These are phyloP conservation scores for Hydraecia micacea DNA, from an alignment of 2,888 invertebrate genomes.

Conservation along the genomic window DNA sequence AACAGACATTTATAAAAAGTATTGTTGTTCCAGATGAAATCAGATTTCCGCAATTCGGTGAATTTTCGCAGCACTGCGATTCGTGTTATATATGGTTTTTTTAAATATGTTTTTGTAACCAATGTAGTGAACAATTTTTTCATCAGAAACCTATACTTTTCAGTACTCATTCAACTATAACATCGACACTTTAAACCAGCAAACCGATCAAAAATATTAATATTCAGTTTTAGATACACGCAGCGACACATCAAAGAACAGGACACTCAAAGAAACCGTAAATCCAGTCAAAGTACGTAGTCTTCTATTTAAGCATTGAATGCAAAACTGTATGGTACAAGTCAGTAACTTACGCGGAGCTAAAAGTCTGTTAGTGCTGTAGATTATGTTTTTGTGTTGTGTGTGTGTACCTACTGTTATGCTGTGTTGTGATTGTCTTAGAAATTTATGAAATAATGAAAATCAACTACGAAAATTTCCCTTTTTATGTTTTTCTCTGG, in stretches of 20 bases:
- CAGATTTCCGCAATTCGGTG: neutral
- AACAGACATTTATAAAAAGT: neutral
- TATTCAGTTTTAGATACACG: slow-evolving; percentile 29
- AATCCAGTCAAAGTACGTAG: slow-evolving; percentile 60
- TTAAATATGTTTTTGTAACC: neutral
- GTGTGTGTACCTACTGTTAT: too few species aligned
- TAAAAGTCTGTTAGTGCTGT: neutral
- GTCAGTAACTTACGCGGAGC: neutral
- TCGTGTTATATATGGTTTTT: neutral
- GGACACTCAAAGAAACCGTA: slow-evolving; percentile 63
- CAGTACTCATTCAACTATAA: too few species aligned
- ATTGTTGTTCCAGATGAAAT: neutral
- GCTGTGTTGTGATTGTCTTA: too few species aligned
- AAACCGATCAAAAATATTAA: slow-evolving; percentile 40
- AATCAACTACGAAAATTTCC: too few species aligned
- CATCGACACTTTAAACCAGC: neutral
- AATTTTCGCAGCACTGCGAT: neutral
- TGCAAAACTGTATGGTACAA: slow-evolving; percentile 50
- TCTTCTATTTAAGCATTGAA: slow-evolving; percentile 62
- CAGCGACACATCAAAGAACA: slow-evolving; percentile 47
- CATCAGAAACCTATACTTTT: neutral
- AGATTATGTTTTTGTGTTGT: too few species aligned
- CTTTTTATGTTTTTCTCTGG: neutral
- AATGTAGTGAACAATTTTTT: neutral
- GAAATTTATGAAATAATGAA: neutral